Base-by-base conservation (phyloP, 2,888 invertebrate species). In the Orthosia gothica region DNA sequence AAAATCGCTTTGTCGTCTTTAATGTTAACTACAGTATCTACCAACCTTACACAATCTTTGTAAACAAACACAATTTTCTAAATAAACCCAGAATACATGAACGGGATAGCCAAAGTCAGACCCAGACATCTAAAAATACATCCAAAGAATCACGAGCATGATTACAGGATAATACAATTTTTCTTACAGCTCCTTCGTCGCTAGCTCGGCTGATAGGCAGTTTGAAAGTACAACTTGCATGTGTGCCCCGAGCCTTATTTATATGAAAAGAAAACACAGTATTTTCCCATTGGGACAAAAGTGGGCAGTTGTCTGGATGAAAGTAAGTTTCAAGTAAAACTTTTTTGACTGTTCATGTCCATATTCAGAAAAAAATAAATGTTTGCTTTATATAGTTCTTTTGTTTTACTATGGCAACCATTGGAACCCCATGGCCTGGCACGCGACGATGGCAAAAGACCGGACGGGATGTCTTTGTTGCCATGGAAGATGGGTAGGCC, bases 181-280 rank as follows among this genome's bases (percentile, higher is more conserved):
- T 65, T 69, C 20, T 49, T 68, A 84, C 71, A 45, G 61, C 77
- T 86, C 87, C 79, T 84, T 61, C 16, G 84, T 20, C 52, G 63
- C 32, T n/a, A 13, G 55, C 59, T 78, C 16, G 18, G 32, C 50
- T 47, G 62, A 77, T 26, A 70, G 59, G 61, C 67, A 59, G 79
- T 72, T 62, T 54, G 45, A 50, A 49, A 40, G 64, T 55, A 32
- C 20, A 49, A 49, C 64, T 26, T 76, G 45, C 32, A 74, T 71
- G 76, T 79, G 54, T 70, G 32, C 16, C 57, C 20, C 74, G 55
- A 58, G 7, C 72, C 72, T 83, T 68, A 81, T 47, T 68, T 81
- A 59, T 62, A 69, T 62, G 50, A 50, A 55, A 64, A 76, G 68
- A 72, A 70, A 79, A 66, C 63, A 49, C 23, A 54, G 62, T 23